These are phyloP conservation scores for Lasaia peninsularis DNA, from an alignment of 1,140 invertebrate genomes.

Conservation along the genomic window DNA sequence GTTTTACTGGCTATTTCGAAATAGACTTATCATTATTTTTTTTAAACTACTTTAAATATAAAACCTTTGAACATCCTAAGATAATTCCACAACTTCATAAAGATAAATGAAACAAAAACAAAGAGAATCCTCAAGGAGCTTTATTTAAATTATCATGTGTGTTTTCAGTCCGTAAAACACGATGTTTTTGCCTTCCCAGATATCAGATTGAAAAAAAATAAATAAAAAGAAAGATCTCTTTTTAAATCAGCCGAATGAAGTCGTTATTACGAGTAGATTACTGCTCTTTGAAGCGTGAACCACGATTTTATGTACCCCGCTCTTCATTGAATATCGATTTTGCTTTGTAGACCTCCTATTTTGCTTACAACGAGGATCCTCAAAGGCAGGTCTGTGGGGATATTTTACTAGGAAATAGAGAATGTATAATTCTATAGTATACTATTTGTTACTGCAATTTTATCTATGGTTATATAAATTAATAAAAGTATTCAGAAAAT, in stretches of 20 bases:
- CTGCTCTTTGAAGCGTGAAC: constrained; percentile 3
- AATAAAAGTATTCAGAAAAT: no score
- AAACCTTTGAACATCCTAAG: no score
- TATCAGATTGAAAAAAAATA: constrained; percentile 10
- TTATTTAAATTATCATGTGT: not conserved
- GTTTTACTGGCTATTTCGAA: no score
- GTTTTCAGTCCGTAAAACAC: not conserved
- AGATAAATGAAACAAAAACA: not conserved
- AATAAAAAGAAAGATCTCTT: not conserved
- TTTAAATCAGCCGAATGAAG: constrained; percentile 7
- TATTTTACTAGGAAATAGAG: no score
- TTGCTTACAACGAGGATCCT: not conserved
- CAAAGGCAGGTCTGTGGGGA: no score
- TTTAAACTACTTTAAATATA: no score
- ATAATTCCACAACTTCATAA: no score
- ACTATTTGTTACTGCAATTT: no score
- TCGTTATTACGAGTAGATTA: constrained; percentile 8
- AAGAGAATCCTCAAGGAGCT: not conserved
- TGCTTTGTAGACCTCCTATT: not conserved
- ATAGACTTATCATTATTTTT: no score
- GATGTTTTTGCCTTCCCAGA: not conserved
- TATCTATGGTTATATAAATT: no score
- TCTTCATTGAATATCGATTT: not conserved
- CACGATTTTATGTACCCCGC: constrained; percentile 2
- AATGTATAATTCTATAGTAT: no score